Conservation (phyloP, 2,797 vertebrate genomes). For the Mormyrus proboscirostris region DNA sequence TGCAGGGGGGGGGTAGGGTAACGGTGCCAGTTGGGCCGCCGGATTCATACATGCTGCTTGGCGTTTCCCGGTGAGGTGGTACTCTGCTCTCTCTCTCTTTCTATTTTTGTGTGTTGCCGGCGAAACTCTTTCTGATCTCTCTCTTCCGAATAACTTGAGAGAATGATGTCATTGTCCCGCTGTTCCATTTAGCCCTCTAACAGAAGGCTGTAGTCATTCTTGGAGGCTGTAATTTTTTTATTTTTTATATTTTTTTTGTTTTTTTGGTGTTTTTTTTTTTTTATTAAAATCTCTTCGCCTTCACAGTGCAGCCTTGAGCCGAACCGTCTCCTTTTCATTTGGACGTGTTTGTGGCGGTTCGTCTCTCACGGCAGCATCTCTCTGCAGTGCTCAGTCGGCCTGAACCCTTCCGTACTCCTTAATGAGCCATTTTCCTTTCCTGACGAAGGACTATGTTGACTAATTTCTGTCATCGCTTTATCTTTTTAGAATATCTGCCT, state of each 20-base stretch:
- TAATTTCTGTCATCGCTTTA: neutral
- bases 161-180: conserved; percentile 12
- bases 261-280: neutral
- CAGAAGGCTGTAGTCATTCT: neutral
- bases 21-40: neutral
- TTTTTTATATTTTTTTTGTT: too few relatives aligned
- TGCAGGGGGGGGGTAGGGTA: neutral
- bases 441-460: neutral
- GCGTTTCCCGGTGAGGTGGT: neutral
- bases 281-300: neutral
- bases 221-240: neutral
- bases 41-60: neutral
- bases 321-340: neutral
- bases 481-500: neutral
- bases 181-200: neutral
- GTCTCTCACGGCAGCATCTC: neutral
- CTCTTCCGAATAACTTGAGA: neutral
- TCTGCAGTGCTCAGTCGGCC: neutral
- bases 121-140: neutral
- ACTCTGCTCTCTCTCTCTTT: neutral
- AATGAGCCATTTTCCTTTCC: neutral
- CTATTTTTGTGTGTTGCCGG: neutral
- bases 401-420: neutral
- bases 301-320: neutral
- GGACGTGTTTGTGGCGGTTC: neutral